A percentile compares a stretch with the other conserved stretches of the same genome.
These are phyloP conservation scores for Acropternis orthonyx DNA, from an alignment of 2,797 vertebrate species.

Conservation along the genomic window DNA sequence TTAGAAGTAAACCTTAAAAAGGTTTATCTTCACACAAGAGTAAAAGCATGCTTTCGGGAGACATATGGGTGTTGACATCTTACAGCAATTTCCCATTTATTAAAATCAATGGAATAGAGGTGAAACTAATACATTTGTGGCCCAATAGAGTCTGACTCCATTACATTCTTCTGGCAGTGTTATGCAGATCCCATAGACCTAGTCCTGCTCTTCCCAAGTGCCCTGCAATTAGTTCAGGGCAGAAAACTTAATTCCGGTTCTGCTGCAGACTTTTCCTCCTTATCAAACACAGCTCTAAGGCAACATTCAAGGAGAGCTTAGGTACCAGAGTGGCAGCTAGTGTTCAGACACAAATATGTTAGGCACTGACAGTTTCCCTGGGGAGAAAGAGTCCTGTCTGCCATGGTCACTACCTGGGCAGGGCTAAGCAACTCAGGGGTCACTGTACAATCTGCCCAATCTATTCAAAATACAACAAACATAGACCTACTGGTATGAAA, in stretches of 20 bases:
- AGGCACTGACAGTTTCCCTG: not conserved
- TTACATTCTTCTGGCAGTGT: not conserved
- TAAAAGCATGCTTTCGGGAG: not conserved
- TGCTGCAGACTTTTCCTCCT: not conserved
- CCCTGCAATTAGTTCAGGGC: not conserved
- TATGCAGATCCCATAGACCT: accelerated
- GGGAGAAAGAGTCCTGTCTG: too few species aligned
- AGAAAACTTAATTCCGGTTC: not conserved
- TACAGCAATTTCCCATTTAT: not conserved
- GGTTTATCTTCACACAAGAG: not conserved
- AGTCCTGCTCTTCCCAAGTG: not conserved
- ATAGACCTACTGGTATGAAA: not conserved
- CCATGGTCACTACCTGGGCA: not conserved
- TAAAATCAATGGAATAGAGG: not conserved
- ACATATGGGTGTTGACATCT: not conserved
- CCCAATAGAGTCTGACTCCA: not conserved
- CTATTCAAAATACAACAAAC: not conserved
- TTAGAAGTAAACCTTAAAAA: not conserved
- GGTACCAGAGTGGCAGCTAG: not conserved
- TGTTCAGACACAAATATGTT: not conserved
- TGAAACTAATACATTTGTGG: not conserved
- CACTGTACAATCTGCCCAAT: not conserved
- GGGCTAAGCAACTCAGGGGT: not conserved
- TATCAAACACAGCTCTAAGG: not conserved
- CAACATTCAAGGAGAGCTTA: not conserved